Percentiles rank a stretch among this genome's conserved stretches.
Evolutionary conservation across 2,113 vertebrate genomes (phyloP).

Genomic region (Meleagris gallopavo): DNA sequence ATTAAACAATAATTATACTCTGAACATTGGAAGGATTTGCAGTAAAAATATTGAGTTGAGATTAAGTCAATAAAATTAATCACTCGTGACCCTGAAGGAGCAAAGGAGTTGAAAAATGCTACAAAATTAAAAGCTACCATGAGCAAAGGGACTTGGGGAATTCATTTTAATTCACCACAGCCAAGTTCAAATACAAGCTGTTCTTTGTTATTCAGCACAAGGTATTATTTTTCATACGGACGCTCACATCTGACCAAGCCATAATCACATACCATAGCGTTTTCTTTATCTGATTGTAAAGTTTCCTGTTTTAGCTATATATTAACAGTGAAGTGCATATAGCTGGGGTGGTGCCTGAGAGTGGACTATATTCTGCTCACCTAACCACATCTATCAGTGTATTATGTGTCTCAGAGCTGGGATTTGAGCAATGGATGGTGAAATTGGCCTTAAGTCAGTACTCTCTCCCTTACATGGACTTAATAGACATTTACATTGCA

Average conservation of each 20-base stretch:
- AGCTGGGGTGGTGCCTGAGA: not conserved
- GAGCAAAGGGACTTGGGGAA: constrained; percentile 55
- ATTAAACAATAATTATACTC: constrained; percentile 67
- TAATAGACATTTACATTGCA: not conserved
- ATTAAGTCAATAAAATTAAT: constrained; percentile 78
- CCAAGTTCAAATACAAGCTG: constrained; percentile 75
- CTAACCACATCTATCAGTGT: constrained; percentile 31
- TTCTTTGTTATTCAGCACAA: constrained; percentile 70
- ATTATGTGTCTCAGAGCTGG: constrained; percentile 4
- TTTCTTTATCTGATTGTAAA: constrained; percentile 62
- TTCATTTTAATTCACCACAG: constrained; percentile 58
- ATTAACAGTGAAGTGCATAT: constrained; percentile 25
- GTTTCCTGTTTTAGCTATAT: constrained; percentile 45
- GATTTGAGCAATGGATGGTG: not conserved
- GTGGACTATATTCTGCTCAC: not conserved
- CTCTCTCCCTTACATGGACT: not conserved
- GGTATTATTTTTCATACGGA: constrained; percentile 56
- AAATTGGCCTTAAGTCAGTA: not conserved
- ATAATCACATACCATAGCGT: constrained; percentile 33
- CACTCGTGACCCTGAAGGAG: constrained; percentile 48
- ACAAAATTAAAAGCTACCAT: constrained; percentile 67
- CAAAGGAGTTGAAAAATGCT: constrained; percentile 61
- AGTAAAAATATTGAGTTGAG: constrained; percentile 68
- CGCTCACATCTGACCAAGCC: constrained; percentile 51
- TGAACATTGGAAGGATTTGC: constrained; percentile 66